Evolutionary conservation across 1,140 invertebrate genomes (phyloP).

Genomic region (Chlorops oryzae): DNA sequence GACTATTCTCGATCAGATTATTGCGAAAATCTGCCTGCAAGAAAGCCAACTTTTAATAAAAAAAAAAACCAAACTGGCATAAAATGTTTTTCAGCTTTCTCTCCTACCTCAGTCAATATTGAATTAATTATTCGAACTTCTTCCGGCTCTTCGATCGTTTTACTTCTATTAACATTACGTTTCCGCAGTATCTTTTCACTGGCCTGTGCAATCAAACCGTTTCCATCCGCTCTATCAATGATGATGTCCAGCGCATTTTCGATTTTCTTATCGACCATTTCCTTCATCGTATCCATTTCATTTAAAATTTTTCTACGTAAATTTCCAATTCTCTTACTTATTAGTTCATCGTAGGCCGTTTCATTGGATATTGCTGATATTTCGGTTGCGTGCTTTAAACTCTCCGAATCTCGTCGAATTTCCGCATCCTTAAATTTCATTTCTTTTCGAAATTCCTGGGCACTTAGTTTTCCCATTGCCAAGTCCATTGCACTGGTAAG

Average conservation of each 20-base stretch:
- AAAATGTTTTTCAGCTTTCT: background rate
- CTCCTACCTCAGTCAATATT: conserved; percentile 27
- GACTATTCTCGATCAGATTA: conserved; percentile 26
- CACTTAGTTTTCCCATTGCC: conserved; percentile 20
- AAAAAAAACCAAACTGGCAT: conserved; percentile 6
- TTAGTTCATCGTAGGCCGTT: conserved; percentile 8
- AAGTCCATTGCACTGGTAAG: conserved; percentile 34
- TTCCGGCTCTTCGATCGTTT: conserved; percentile 7
- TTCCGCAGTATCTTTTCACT: conserved; percentile 27
- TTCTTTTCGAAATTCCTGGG: conserved; percentile 23
- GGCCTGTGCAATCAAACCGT: conserved; percentile 29
- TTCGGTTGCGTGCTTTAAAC: conserved; percentile 10
- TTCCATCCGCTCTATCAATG: conserved; percentile 20
- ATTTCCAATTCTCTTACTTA: too few relatives aligned
- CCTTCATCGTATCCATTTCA: conserved; percentile 31
- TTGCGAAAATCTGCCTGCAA: conserved; percentile 36
- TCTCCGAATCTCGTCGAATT: conserved; percentile 2
- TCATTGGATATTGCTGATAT: conserved; percentile 12
- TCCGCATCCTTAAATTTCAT: conserved; percentile 15
- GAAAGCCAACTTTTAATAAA: too few relatives aligned
- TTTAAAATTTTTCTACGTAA: conserved; percentile 22
- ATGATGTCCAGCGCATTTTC: conserved; percentile 28
- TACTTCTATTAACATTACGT: conserved; percentile 10
- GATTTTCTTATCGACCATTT: conserved; percentile 29
- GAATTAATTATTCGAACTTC: conserved; percentile 31